phyloP scores from a whole-genome alignment of 2,797 vertebrate genomes.

The Glossophaga mutica region DNA sequence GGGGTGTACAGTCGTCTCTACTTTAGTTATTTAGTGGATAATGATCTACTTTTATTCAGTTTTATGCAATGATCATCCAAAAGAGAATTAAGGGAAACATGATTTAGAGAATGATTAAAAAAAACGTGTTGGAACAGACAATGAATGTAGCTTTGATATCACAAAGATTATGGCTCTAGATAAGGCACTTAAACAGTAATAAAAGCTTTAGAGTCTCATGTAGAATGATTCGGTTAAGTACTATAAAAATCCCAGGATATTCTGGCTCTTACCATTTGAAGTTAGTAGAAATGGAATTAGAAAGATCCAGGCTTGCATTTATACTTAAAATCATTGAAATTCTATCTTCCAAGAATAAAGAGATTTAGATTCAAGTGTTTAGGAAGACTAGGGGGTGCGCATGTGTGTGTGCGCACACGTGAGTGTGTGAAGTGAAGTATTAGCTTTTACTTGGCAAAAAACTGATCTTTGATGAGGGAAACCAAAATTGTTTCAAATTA shows the following conservation, averaged over 20 bases:
- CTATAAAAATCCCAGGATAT: conserved; percentile 53
- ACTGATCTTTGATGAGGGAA: conserved; percentile 63
- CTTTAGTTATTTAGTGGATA: conserved; percentile 29
- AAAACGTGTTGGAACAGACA: neutral
- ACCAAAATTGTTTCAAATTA: conserved; percentile 58
- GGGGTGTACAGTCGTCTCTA: neutral
- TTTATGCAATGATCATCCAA: conserved; percentile 20
- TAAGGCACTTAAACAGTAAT: conserved; percentile 52
- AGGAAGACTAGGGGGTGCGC: neutral
- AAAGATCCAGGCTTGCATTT: conserved; percentile 37
- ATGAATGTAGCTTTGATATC: conserved; percentile 41
- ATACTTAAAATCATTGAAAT: conserved; percentile 19
- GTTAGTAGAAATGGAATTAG: conserved; percentile 51
- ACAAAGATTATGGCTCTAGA: conserved; percentile 22
- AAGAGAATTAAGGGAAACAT: neutral
- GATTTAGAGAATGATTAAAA: conserved; percentile 6
- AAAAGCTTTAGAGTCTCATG: conserved; percentile 37
- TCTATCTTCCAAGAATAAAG: conserved; percentile 39
- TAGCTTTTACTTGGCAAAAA: conserved; percentile 58
- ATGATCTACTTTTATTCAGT: conserved; percentile 26
- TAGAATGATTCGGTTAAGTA: conserved; percentile 48
- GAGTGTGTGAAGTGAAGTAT: neutral
- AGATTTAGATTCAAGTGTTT: conserved; percentile 63
- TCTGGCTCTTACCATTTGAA: conserved; percentile 36
- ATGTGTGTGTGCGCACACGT: neutral